Evolutionary conservation across 2,888 invertebrate genomes (phyloP).

Genomic region (Anorthoa munda): DNA sequence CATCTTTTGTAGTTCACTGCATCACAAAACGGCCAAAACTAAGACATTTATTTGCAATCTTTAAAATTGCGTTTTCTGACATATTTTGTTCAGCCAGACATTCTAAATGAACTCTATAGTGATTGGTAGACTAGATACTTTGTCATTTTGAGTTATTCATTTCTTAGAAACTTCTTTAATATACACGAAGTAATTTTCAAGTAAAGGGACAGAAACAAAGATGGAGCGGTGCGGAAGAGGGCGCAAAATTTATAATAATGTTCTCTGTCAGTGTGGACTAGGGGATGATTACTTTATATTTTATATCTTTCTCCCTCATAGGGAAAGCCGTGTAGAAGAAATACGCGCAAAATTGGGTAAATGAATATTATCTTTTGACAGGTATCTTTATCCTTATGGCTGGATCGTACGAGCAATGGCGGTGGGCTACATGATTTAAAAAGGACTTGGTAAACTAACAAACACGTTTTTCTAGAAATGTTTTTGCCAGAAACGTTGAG

Average conservation of each 20-base stretch:
- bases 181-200: constrained; percentile 9
- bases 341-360: constrained; percentile 24
- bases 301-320: constrained; percentile 27
- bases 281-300: constrained; percentile 48
- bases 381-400: constrained; percentile 31
- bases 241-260: constrained; percentile 51
- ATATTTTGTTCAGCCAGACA: constrained; percentile 16
- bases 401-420: neutral
- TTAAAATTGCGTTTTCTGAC: neutral
- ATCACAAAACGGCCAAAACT: constrained; percentile 1
- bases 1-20: neutral
- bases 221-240: constrained; percentile 11
- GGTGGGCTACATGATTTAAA: neutral
- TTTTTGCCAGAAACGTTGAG: neutral
- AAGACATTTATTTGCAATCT: constrained; percentile 24
- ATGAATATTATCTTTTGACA: constrained; percentile 52
- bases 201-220: constrained; percentile 18
- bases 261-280: constrained; percentile 18
- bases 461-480: constrained; percentile 21
- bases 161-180: constrained; percentile 42
- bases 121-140: constrained; percentile 21
- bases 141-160: constrained; percentile 12
- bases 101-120: constrained; percentile 36
- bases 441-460: constrained; percentile 2
- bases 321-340: constrained; percentile 32